A percentile compares a stretch with the other conserved stretches of the same genome.
phyloP scores from a whole-genome alignment of 2,888 invertebrate genomes.

The Drosophila peninsularis region DNA sequence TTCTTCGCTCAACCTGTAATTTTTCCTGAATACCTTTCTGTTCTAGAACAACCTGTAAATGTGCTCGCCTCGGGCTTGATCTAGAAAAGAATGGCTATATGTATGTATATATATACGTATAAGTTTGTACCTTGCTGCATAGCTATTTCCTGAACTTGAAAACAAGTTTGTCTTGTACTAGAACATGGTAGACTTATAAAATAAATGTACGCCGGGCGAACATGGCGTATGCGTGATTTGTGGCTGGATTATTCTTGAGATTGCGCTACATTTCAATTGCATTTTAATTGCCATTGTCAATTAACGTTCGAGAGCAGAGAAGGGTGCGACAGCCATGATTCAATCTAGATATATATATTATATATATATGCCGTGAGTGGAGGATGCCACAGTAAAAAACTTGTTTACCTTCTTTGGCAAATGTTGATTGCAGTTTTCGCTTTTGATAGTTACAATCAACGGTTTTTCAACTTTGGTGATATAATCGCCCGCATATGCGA shows the following conservation, averaged over 20 bases:
- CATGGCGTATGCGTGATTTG: constrained; percentile 63
- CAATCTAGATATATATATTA: constrained; percentile 17
- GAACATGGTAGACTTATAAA: constrained; percentile 34
- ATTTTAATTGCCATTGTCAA: constrained; percentile 64
- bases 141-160: constrained; percentile 77
- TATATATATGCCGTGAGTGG: not conserved
- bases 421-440: constrained; percentile 52
- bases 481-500: constrained; percentile 58
- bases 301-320: constrained; percentile 43
- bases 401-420: constrained; percentile 65
- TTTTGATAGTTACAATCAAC: constrained; percentile 65
- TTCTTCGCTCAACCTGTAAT: not conserved
- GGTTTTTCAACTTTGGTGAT: constrained; percentile 59
- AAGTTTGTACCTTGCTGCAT: constrained; percentile 32
- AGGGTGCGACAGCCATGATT: constrained; percentile 40
- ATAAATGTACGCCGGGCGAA: constrained; percentile 30
- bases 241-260: constrained; percentile 62
- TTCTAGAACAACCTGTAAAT: constrained; percentile 12
- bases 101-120: constrained; percentile 14
- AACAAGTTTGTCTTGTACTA: constrained; percentile 60
- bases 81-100: constrained; percentile 53
- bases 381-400: constrained; percentile 65
- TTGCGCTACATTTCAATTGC: constrained; percentile 56
- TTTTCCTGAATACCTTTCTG: constrained; percentile 25
- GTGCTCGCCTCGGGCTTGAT: constrained; percentile 35